Percentiles rank a stretch among this genome's conserved stretches.
These are phyloP conservation scores for Malurus cyaneus DNA, from an alignment of 2,113 vertebrate species.

Conservation along the genomic window DNA sequence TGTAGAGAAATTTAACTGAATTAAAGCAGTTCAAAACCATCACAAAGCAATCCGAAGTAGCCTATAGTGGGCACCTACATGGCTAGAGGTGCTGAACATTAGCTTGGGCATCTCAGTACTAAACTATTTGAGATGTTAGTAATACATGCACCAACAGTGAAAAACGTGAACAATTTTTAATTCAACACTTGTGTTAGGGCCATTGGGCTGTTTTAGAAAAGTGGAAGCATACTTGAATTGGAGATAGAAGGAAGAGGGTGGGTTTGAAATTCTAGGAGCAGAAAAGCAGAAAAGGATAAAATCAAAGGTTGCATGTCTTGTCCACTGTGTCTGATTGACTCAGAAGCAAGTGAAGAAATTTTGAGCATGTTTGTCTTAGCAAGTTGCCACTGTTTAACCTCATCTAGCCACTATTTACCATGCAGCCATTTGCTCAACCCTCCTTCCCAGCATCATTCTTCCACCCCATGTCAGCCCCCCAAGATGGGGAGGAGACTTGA, in stretches of 20 bases:
- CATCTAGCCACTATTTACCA: not conserved
- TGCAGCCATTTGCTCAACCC: not conserved
- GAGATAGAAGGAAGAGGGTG: not conserved
- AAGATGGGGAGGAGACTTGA: not conserved
- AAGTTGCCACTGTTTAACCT: not conserved
- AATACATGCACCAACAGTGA: not conserved
- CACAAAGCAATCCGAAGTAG: accelerated
- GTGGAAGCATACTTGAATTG: not conserved
- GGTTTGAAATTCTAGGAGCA: not conserved
- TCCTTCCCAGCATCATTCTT: not conserved
- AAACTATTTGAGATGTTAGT: not conserved
- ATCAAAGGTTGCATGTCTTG: not conserved
- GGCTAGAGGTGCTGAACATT: not conserved
- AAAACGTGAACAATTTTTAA: not conserved
- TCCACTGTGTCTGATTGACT: not conserved
- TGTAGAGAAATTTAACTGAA: not conserved
- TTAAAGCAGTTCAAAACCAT: not conserved
- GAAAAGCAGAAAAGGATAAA: not conserved
- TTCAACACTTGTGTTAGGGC: not conserved
- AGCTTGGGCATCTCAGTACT: not conserved
- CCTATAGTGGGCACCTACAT: not conserved
- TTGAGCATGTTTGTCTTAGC: not conserved
- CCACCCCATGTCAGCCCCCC: not conserved
- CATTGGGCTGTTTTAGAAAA: not conserved
- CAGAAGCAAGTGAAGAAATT: not conserved